A percentile compares a stretch with the other conserved stretches of the same genome.
Conservation (phyloP, 1,140 invertebrate species). For the Leptoteleia sp. region DNA sequence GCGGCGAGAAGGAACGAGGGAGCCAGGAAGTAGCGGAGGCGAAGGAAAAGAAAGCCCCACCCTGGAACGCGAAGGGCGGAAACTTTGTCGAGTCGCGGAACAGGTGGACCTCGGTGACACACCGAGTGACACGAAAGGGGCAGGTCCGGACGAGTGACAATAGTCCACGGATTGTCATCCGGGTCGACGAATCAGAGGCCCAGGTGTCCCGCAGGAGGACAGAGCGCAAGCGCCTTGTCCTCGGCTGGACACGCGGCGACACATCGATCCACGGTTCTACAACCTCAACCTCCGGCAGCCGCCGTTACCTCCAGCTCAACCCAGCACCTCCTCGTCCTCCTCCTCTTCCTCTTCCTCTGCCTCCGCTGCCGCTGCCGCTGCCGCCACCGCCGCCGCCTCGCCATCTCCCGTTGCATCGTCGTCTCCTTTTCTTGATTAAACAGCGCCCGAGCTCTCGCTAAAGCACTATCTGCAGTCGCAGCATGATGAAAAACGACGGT, state of each 20-base stretch:
- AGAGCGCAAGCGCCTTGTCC: slow-evolving; percentile 77
- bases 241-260: slow-evolving; percentile 78
- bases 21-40: not conserved
- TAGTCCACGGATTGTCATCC: slow-evolving; percentile 69
- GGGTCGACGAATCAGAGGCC: slow-evolving; percentile 70
- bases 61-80: slow-evolving; percentile 68
- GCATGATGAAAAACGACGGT: slow-evolving; percentile 56
- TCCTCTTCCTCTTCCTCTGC: slow-evolving; percentile 18
- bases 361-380: no score
- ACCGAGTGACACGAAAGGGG: no score
- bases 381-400: slow-evolving; percentile 2
- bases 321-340: slow-evolving; percentile 43
- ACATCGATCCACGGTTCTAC: slow-evolving; percentile 79
- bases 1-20: slow-evolving; percentile 16
- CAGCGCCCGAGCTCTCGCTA: slow-evolving; percentile 63
- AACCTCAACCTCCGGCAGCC: slow-evolving; percentile 69
- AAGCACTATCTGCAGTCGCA: slow-evolving; percentile 66
- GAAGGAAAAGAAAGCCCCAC: slow-evolving; percentile 65
- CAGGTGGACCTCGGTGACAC: no score
- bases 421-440: slow-evolving; percentile 75
- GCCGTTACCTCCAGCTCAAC: slow-evolving; percentile 54
- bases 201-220: slow-evolving; percentile 65
- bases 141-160: slow-evolving; percentile 65
- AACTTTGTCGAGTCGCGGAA: slow-evolving; percentile 54
- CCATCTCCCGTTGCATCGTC: slow-evolving; percentile 53